Base-by-base conservation (phyloP, 2,888 invertebrate species). In the Zygothrica quintamaculata region DNA sequence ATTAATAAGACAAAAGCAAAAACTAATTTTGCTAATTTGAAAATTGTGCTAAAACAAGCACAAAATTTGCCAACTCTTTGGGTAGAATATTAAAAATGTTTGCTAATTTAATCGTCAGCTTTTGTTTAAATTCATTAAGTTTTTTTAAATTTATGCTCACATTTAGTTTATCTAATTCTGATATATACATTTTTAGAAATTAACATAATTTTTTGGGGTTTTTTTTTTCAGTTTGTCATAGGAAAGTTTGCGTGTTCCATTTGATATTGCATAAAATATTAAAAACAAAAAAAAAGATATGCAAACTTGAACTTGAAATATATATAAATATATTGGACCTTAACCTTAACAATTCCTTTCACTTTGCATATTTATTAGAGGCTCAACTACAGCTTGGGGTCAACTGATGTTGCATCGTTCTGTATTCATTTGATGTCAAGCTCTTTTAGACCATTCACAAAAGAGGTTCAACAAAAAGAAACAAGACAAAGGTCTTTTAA, bases 271-370 rank as follows among this genome's bases (percentile, higher is more conserved):
- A 33, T n/a, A n/a, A 33, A 33, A 13, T 15, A 33, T 11, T 5
- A 13, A 25, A 36, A 42, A 34, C 31, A 40, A 66, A 43, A 62
- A 36, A 46, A 42, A 25, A 62, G 15, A 44, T 58, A 65, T 42
- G 58, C 67, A 84, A 85, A 75, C 86, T 86, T 82, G 84, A 82
- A 84, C 82, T 82, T 82, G 82, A 76, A 48, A 48, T 69, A 55
- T n/a, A n/a, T n/a, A n/a, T n/a, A 52, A 69, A 74, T n/a, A n/a
- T n/a, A 51, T 59, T 65, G 68, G 59, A 65, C 74, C 50, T 72
- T 64, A 72, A 74, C 71, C 74, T 59, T 70, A 55, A 74, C 33
- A 55, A 39, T 64, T 59, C 71, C 71, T 59, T 74, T 71, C 71
- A 74, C 71, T 72, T 59, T 74, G 74, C 37, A 40, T 72, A 46